Evolutionary conservation across 2,113 vertebrate genomes (phyloP).

Genomic region (Mus pahari): DNA sequence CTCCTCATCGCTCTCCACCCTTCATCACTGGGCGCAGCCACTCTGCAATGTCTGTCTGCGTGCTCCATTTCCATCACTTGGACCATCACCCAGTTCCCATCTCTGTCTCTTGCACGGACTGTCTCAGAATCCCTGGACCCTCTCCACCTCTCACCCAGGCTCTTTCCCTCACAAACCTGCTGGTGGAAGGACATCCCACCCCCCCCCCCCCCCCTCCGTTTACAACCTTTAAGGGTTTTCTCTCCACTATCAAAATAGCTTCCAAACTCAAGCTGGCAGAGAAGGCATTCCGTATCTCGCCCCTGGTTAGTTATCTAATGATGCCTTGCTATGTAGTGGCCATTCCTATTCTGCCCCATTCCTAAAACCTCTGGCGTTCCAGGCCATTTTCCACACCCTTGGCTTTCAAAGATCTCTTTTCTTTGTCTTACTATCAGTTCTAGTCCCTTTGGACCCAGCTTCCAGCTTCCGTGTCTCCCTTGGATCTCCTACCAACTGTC

Average conservation of each 20-base stretch:
- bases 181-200: neutral
- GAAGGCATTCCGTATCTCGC: neutral
- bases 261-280: neutral
- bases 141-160: neutral
- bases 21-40: no score
- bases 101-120: accelerated
- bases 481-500: neutral
- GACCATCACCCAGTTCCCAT: neutral
- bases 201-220: neutral
- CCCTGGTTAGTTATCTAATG: neutral
- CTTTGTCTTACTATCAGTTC: neutral
- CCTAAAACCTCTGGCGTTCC: neutral
- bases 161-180: conserved; percentile 23
- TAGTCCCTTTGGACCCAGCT: neutral
- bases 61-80: neutral
- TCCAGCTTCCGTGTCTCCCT: accelerated
- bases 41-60: neutral
- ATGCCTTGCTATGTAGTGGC: neutral
- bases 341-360: neutral
- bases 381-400: neutral
- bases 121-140: neutral
- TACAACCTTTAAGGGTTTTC: neutral
- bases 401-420: conserved; percentile 5
- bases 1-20: neutral
- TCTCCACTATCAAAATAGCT: neutral